These are phyloP conservation scores for Solenodon paradoxus DNA, from an alignment of 2,113 vertebrate genomes.

Conservation along the genomic window DNA sequence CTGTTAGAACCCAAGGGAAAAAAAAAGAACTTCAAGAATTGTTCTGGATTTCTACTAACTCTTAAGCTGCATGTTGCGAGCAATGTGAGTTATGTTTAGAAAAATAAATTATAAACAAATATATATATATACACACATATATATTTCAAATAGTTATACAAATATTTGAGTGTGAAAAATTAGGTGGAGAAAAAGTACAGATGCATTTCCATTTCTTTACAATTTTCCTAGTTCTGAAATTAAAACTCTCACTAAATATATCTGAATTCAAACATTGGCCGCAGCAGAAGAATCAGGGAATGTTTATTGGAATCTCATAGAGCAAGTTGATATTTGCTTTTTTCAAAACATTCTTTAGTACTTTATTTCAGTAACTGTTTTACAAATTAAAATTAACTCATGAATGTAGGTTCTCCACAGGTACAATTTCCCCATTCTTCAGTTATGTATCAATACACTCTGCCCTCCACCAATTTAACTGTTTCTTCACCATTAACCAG, in stretches of 20 bases:
- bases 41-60: background rate
- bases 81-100: background rate
- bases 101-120: background rate
- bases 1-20: background rate
- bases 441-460: too few relatives aligned
- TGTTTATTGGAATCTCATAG: background rate
- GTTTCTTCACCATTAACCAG: too few relatives aligned
- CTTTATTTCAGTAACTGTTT: too few relatives aligned
- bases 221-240: background rate
- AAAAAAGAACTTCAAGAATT: background rate
- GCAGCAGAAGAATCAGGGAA: background rate
- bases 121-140: too few relatives aligned
- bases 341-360: too few relatives aligned
- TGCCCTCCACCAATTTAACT: too few relatives aligned
- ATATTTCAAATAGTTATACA: too few relatives aligned
- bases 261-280: background rate
- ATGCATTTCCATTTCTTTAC: background rate
- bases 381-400: too few relatives aligned
- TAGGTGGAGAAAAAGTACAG: background rate
- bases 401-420: too few relatives aligned
- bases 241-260: background rate
- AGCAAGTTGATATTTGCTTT: too few relatives aligned
- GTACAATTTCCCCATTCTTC: too few relatives aligned
- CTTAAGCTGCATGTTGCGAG: background rate
- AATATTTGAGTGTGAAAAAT: background rate